phyloP scores from a whole-genome alignment of 2,888 invertebrate genomes.

The Siphlonurus alternatus region DNA sequence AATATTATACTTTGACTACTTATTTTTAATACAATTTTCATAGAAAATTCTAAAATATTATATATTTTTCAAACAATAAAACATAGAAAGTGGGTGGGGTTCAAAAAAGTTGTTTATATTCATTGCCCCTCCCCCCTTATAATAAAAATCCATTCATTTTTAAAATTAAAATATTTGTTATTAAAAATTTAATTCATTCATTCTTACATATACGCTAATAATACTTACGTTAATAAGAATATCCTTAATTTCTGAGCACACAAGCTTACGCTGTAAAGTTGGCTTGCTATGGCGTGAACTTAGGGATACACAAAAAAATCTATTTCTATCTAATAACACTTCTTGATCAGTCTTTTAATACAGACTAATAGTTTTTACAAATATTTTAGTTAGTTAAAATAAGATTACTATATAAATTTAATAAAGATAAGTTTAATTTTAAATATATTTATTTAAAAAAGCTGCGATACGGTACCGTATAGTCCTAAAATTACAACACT shows the following conservation, averaged over 20 bases:
- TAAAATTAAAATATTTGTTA: background rate
- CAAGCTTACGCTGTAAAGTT: background rate
- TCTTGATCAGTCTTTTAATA: background rate
- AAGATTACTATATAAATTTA: background rate
- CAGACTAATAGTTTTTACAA: background rate
- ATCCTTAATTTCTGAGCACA: background rate
- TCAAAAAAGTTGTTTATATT: background rate
- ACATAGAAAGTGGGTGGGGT: background rate
- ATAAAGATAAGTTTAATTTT: background rate
- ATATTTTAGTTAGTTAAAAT: background rate
- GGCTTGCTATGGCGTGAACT: background rate
- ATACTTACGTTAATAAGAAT: background rate
- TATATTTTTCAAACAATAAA: too few relatives aligned
- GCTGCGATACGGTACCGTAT: too few relatives aligned
- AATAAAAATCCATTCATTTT: background rate
- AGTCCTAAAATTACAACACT: too few relatives aligned
- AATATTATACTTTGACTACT: too few relatives aligned
- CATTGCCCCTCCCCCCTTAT: background rate
- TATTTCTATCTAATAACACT: background rate
- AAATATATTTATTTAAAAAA: too few relatives aligned
- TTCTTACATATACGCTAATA: background rate
- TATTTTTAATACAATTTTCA: too few relatives aligned
- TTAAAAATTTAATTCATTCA: background rate
- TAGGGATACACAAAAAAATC: background rate
- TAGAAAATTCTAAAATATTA: too few relatives aligned